Evolutionary conservation across 2,113 vertebrate genomes (phyloP).

Genomic region (Lagopus muta): DNA sequence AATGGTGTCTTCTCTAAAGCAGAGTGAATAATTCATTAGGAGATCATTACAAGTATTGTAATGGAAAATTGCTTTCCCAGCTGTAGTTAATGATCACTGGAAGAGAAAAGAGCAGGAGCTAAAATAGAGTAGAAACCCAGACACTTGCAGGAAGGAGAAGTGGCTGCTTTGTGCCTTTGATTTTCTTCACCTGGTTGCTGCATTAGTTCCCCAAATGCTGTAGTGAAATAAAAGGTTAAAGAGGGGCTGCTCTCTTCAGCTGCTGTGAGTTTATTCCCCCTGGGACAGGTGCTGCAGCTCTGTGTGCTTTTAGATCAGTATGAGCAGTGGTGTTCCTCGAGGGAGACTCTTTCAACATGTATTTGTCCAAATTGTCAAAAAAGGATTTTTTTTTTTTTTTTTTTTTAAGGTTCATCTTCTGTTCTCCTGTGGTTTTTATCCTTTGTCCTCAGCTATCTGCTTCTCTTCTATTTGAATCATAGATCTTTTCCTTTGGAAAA

Average conservation of each 20-base stretch:
- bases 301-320: not conserved
- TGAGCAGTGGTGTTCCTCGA: not conserved
- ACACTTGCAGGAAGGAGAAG: not conserved
- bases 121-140: not conserved
- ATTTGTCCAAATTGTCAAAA: not conserved
- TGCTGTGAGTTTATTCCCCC: not conserved
- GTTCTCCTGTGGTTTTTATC: not conserved
- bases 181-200: conserved; percentile 24
- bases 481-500: not conserved
- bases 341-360: not conserved
- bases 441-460: not conserved
- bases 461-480: not conserved
- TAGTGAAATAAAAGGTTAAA: not conserved
- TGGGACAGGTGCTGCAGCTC: not conserved
- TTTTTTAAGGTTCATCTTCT: not conserved
- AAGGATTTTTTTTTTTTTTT: not conserved
- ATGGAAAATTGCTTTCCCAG: conserved; percentile 76
- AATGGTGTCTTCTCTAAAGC: conserved; percentile 66
- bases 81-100: conserved; percentile 69
- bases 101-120: conserved; percentile 36
- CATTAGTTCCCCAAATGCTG: not conserved
- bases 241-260: not conserved
- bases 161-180: not conserved
- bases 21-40: conserved; percentile 82
- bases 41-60: conserved; percentile 75